Evolutionary conservation across 2,888 invertebrate genomes (phyloP), one percentile per base, ranked within the genome.

Genomic region (Anarsia innoxiella): DNA sequence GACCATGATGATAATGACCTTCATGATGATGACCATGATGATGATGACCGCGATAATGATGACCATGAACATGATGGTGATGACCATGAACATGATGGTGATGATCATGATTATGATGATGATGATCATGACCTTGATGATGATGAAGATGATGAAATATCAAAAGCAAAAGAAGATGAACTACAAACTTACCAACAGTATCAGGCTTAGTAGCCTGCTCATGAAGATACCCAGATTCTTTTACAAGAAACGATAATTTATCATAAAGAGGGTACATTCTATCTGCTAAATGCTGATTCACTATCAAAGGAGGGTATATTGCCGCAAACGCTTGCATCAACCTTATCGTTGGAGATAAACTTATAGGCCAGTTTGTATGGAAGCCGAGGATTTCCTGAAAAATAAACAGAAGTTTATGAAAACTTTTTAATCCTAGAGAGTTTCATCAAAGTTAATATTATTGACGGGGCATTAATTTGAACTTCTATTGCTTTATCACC

Each of bases 161-260:
- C n/a, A n/a, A n/a, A n/a, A n/a, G n/a, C n/a, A n/a, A n/a, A n/a
- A n/a, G 3, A n/a, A n/a, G n/a, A n/a, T n/a, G n/a, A n/a, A n/a
- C n/a, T n/a, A n/a, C n/a, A n/a, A n/a, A 45, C 56, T 50, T 46
- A 71, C 71, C 72, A 9, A 70, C 31, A 0, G 96, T 95, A 58
- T 96, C 95, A 9, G 96, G 96, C 62, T 95, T 96, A 0, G 94
- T 93, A 0, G 93, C 87, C 64, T 96, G 96, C 5, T 95, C 53
- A 61, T 95, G 95, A 49, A 92, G 50, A 42, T 63, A 88, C 0
- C 74, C 75, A 0, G 43, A 33, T 29, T 76, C 74, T 13, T 71
- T 60, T 0, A 75, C 0, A 1, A 74, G 3, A 8, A n/a, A 37
- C 0, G 45, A 42, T 15, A 50, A 63, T 2, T 40, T 42, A 5